Percentiles rank a stretch among this genome's conserved stretches.
phyloP scores from a whole-genome alignment of 2,888 invertebrate genomes.

The Anthrax anthrax region DNA sequence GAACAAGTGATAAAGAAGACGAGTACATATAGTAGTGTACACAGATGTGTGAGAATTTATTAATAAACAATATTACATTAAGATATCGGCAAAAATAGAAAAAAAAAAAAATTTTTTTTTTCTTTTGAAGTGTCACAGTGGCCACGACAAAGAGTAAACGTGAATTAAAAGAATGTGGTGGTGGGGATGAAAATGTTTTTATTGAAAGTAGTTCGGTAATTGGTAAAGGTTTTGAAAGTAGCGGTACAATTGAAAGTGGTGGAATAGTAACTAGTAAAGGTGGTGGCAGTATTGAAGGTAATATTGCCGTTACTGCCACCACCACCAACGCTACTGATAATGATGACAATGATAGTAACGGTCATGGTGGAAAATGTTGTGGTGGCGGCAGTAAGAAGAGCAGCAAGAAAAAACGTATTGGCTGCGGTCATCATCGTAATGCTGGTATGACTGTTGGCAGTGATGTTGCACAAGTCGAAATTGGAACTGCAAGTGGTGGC shows the following conservation, averaged over 20 bases:
- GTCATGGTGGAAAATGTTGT: conserved; percentile 3
- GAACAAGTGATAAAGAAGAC: too few species aligned
- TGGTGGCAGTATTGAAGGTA: conserved; percentile 1
- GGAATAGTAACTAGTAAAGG: conserved; percentile 6
- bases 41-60: too few species aligned
- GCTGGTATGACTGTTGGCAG: background rate
- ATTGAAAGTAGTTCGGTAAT: background rate
- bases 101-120: too few species aligned
- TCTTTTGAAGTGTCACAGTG: too few species aligned
- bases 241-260: conserved; percentile 10
- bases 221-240: background rate
- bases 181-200: conserved; percentile 11
- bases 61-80: too few species aligned
- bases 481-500: conserved; percentile 16
- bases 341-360: background rate
- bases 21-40: too few species aligned
- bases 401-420: conserved; percentile 1
- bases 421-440: background rate
- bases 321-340: background rate
- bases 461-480: conserved; percentile 12
- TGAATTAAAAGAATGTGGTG: conserved; percentile 17
- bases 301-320: background rate
- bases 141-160: conserved; percentile 24
- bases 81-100: too few species aligned
- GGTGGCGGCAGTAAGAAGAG: background rate